Base-by-base conservation (phyloP, 1,140 invertebrate genomes). In the Mercenaria mercenaria region DNA sequence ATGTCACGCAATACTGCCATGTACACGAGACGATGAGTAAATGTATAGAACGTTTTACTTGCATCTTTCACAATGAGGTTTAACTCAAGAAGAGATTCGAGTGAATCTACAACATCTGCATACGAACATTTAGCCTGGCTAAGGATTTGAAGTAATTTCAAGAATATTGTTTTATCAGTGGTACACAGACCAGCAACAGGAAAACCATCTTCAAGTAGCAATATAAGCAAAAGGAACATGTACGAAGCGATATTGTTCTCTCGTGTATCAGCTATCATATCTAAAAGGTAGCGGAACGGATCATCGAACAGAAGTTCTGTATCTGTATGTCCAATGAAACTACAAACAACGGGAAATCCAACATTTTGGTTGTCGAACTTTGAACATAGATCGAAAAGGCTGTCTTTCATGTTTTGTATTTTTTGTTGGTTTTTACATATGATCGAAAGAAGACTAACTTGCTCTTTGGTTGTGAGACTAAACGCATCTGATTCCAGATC, bases 341-440 rank as follows among this genome's bases (percentile, higher is more conserved):
- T 67, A 77, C 84, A 87, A 20, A 87, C 37, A 13, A 76, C 0
- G 0, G 84, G 72, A 77, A 87, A 87, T 20, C 82, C 82, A 84
- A 61, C 26, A 23, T 34, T 1, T 3, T 26, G 13, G 29, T 61
- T 39, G 37, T 82, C 52, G 20, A 39, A 64, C 23, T 59, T 0
- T 29, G 37, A 56, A 32, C 74, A 77, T 26, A 20, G 41, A 13
- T 82, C 26, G n/a, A 34, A 56, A 0, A 82, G 37, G 10, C 34
- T 56, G 39, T 67, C 61, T 26, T 59, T 64, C 3, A 59, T 82
- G 20, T 4, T n/a, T 26, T 41, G 6, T 29, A 67, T 11, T 29
- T 64, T 59, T 6, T 59, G 37, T 2, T 69, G 39, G 41, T 84
- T 64, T 84, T 69, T 47, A 26, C 61, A 18, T 23, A 69, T 52